These are phyloP conservation scores for Opisthograptis luteolata DNA, from an alignment of 2,888 invertebrate genomes.

Conservation along the genomic window DNA sequence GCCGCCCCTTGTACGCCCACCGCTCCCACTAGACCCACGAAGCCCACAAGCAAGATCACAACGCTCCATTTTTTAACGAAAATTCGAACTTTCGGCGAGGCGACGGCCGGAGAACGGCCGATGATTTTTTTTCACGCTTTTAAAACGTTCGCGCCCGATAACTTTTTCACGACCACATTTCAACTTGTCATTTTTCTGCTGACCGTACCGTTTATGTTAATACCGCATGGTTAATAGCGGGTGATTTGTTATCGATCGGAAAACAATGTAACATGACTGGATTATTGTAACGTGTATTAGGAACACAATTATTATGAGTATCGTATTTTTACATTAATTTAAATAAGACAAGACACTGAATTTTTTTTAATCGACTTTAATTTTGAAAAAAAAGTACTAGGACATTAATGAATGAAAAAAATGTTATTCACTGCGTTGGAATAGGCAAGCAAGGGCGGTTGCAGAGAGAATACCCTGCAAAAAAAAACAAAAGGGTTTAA, in stretches of 20 bases:
- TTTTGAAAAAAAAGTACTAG: too few species aligned
- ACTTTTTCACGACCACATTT: conserved; percentile 19
- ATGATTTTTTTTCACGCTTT: conserved; percentile 34
- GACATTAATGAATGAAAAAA: too few species aligned
- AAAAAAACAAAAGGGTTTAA: background rate
- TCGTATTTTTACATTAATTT: too few species aligned
- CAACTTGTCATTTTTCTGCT: conserved; percentile 6
- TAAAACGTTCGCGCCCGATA: conserved; percentile 17
- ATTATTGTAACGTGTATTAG: too few species aligned
- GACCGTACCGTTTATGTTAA: conserved; percentile 9
- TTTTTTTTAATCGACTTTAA: too few species aligned
- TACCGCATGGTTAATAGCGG: too few species aligned
- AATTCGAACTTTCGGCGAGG: conserved; percentile 46
- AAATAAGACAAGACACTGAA: too few species aligned
- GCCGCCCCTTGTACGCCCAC: conserved; percentile 51
- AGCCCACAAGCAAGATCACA: conserved; percentile 41
- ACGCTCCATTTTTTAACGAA: conserved; percentile 41
- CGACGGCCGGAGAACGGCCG: conserved; percentile 21
- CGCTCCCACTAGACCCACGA: conserved; percentile 40
- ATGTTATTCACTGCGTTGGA: too few species aligned
- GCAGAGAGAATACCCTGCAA: conserved; percentile 40
- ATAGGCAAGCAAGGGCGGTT: conserved; percentile 27
- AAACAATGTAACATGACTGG: too few species aligned
- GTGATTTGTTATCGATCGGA: too few species aligned
- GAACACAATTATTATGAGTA: too few species aligned